phyloP scores from a whole-genome alignment of 2,888 invertebrate genomes.

The Dorcus hopei region DNA sequence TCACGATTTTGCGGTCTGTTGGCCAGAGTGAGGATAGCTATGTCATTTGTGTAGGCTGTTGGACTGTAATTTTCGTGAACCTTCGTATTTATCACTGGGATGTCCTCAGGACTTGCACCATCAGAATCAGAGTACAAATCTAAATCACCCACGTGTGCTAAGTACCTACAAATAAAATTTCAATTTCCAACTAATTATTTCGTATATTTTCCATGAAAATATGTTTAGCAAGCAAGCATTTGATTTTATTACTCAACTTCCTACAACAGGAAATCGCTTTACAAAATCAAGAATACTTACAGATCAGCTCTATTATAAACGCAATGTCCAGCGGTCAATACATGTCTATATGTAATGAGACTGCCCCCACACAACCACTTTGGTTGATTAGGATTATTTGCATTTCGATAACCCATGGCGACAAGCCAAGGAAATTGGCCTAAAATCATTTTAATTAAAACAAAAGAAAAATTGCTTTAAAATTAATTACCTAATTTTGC shows the following conservation, averaged over 20 bases:
- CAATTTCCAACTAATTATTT: too few species aligned
- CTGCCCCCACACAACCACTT: constrained; percentile 64
- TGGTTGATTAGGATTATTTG: constrained; percentile 44
- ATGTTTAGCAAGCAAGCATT: too few species aligned
- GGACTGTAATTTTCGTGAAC: constrained; percentile 69
- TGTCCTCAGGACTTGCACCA: constrained; percentile 61
- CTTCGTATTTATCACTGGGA: constrained; percentile 58
- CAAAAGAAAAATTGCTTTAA: not conserved
- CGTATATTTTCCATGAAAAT: too few species aligned
- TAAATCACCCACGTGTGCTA: constrained; percentile 76
- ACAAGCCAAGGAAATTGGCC: constrained; percentile 82
- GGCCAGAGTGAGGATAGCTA: constrained; percentile 68
- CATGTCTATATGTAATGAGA: constrained; percentile 63
- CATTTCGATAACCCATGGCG: constrained; percentile 64
- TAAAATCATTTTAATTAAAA: constrained; percentile 30
- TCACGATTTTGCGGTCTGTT: constrained; percentile 48
- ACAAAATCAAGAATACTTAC: constrained; percentile 51
- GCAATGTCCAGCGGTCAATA: constrained; percentile 79
- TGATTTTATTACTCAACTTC: too few species aligned
- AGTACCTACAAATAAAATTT: constrained; percentile 55
- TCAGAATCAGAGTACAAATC: constrained; percentile 62
- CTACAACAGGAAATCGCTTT: too few species aligned
- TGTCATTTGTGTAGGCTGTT: constrained; percentile 66
- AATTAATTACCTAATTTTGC: constrained; percentile 58
- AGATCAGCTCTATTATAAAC: constrained; percentile 59